Evolutionary conservation across 92 coral and sea anemone species (phyloP).

Genomic region (Desmophyllum pertusum): DNA sequence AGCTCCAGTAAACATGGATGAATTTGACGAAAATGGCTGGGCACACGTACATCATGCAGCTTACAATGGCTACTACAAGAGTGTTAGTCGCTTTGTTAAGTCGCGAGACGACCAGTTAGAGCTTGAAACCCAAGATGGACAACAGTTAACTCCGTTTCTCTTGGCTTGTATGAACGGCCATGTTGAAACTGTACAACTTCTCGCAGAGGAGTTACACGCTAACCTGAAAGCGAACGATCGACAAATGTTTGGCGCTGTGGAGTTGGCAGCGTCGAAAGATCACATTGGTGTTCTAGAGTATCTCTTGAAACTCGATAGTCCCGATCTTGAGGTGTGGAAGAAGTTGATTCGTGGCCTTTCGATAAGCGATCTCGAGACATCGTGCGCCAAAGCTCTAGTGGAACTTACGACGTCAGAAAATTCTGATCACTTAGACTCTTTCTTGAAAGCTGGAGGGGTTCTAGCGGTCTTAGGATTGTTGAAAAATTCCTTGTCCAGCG

Average conservation of each 20-base stretch:
- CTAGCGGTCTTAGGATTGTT: slow-evolving; percentile 70
- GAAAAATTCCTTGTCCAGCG: slow-evolving; percentile 66
- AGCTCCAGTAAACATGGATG: slow-evolving; percentile 73
- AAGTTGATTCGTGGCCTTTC: slow-evolving; percentile 72
- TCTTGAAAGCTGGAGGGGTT: slow-evolving; percentile 71
- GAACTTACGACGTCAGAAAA: slow-evolving; percentile 77
- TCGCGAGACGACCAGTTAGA: slow-evolving; percentile 90
- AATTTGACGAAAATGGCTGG: slow-evolving; percentile 98
- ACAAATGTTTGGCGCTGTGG: slow-evolving; percentile 74
- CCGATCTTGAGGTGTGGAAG: slow-evolving; percentile 77
- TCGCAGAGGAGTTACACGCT: slow-evolving; percentile 83
- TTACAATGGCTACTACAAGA: slow-evolving; percentile 91
- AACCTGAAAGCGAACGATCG: slow-evolving; percentile 83
- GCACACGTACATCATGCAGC: slow-evolving; percentile 99
- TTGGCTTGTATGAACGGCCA: slow-evolving; percentile 90
- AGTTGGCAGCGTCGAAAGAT: slow-evolving; percentile 72
- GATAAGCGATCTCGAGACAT: slow-evolving; percentile 61
- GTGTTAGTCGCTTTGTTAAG: slow-evolving; percentile 87
- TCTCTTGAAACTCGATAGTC: slow-evolving; percentile 73
- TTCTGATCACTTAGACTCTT: slow-evolving; percentile 58
- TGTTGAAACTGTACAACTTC: slow-evolving; percentile 84
- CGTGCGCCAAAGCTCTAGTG: slow-evolving; percentile 78
- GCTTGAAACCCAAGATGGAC: slow-evolving; percentile 87
- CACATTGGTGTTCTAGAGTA: slow-evolving; percentile 80
- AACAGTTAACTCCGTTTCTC: slow-evolving; percentile 81